Conservation (phyloP, 2,797 vertebrate species). For the Margarornis squamiger region DNA sequence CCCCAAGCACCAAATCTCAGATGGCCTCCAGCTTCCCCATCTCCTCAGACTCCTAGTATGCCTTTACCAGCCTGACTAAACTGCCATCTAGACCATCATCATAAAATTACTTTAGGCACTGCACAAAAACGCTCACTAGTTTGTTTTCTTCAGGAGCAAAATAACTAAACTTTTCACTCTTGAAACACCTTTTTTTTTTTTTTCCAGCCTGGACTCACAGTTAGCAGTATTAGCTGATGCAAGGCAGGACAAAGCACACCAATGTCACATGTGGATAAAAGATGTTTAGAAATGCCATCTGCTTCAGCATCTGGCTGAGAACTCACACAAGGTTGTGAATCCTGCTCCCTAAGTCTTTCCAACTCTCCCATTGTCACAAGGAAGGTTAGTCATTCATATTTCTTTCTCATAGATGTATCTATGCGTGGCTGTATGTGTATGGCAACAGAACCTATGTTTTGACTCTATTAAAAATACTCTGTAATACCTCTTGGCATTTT, state of each 20-base stretch:
- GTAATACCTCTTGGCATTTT: background rate
- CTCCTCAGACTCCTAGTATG: background rate
- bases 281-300: background rate
- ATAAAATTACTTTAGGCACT: background rate
- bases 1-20: background rate
- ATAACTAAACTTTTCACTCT: background rate
- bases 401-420: background rate
- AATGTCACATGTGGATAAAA: background rate
- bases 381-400: background rate
- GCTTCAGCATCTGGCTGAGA: background rate
- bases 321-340: accelerated
- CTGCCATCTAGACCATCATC: background rate
- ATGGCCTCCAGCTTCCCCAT: background rate
- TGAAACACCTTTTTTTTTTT: background rate
- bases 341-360: background rate
- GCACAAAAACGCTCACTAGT: accelerated
- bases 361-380: background rate
- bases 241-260: background rate
- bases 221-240: background rate
- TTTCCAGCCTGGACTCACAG: background rate
- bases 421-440: background rate
- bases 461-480: background rate
- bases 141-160: background rate
- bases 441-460: background rate
- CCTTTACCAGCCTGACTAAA: background rate